phyloP scores from a whole-genome alignment of 1,140 invertebrate species.

The Ips nitidus region DNA sequence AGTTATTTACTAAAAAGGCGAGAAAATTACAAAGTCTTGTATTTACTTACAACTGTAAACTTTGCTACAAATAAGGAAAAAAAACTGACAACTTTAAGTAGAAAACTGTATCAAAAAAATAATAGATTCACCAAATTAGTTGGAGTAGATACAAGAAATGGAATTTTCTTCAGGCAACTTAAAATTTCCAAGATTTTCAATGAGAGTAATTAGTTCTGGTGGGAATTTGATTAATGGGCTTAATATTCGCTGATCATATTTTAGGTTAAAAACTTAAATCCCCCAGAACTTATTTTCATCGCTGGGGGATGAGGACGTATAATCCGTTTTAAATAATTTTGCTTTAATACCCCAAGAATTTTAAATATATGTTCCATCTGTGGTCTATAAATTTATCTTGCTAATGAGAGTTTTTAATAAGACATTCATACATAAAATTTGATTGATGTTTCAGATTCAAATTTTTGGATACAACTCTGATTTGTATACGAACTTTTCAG shows the following conservation, averaged over 20 bases:
- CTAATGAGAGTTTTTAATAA: too few relatives aligned
- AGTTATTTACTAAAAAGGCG: not conserved
- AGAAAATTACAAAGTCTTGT: too few relatives aligned
- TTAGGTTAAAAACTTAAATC: constrained; percentile 29
- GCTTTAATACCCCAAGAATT: constrained; percentile 21
- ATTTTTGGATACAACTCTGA: constrained; percentile 94
- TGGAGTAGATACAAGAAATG: constrained; percentile 28
- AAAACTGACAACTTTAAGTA: too few relatives aligned
- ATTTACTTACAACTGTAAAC: too few relatives aligned
- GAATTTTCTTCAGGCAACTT: constrained; percentile 25
- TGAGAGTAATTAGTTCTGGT: constrained; percentile 28
- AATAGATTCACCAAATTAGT: constrained; percentile 17
- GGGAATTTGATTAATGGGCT: constrained; percentile 30
- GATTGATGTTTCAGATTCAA: constrained; percentile 73
- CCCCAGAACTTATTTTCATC: not conserved
- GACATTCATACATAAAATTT: too few relatives aligned
- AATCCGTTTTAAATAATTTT: constrained; percentile 28
- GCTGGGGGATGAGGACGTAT: constrained; percentile 10
- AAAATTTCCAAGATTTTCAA: constrained; percentile 26
- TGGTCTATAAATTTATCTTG: too few relatives aligned
- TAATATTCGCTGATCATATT: constrained; percentile 32
- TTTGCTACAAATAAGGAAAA: too few relatives aligned
- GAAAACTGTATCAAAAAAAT: too few relatives aligned
- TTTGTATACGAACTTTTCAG: constrained; percentile 88
- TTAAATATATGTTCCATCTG: constrained; percentile 7